A percentile compares a stretch with the other conserved stretches of the same genome.
phyloP scores from a whole-genome alignment of 1,140 invertebrate species.

The Telenomus remus region DNA sequence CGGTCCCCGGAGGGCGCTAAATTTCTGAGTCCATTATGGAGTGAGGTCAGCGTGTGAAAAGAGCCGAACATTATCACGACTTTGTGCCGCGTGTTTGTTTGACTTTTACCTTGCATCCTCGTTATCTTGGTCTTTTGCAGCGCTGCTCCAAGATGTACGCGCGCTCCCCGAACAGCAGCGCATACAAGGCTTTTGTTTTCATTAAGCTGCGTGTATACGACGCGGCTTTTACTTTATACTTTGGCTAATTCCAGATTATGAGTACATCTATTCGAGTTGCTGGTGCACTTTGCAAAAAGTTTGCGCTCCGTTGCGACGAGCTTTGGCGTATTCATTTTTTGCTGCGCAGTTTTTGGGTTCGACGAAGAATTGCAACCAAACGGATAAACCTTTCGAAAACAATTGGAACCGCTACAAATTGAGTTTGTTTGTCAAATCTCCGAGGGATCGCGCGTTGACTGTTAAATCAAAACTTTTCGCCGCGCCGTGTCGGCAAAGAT shows the following conservation, averaged over 20 bases:
- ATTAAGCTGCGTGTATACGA: not conserved
- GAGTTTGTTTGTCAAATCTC: slow-evolving; percentile 55
- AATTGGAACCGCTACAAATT: slow-evolving; percentile 55
- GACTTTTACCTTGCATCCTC: slow-evolving; percentile 41
- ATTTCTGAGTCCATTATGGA: slow-evolving; percentile 68
- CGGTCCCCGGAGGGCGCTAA: slow-evolving; percentile 67
- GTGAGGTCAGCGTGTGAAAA: slow-evolving; percentile 28
- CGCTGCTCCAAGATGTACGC: slow-evolving; percentile 49
- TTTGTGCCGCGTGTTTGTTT: slow-evolving; percentile 8
- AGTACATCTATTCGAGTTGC: slow-evolving; percentile 8
- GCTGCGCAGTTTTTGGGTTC: not conserved
- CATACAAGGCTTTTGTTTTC: slow-evolving; percentile 3
- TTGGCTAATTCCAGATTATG: not conserved
- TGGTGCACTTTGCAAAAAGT: not conserved
- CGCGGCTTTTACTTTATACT: not conserved
- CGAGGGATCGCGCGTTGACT: slow-evolving; percentile 39
- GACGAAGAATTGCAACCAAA: slow-evolving; percentile 7
- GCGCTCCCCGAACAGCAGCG: slow-evolving; percentile 41
- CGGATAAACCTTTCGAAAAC: slow-evolving; percentile 33
- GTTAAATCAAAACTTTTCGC: slow-evolving; percentile 69
- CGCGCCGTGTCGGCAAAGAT: slow-evolving; percentile 61
- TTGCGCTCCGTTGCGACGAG: not conserved
- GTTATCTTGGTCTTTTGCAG: slow-evolving; percentile 46
- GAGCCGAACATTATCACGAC: slow-evolving; percentile 41
- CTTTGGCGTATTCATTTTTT: not conserved